These are phyloP conservation scores for Clamator glandarius DNA, from an alignment of 2,797 vertebrate species.

Conservation along the genomic window DNA sequence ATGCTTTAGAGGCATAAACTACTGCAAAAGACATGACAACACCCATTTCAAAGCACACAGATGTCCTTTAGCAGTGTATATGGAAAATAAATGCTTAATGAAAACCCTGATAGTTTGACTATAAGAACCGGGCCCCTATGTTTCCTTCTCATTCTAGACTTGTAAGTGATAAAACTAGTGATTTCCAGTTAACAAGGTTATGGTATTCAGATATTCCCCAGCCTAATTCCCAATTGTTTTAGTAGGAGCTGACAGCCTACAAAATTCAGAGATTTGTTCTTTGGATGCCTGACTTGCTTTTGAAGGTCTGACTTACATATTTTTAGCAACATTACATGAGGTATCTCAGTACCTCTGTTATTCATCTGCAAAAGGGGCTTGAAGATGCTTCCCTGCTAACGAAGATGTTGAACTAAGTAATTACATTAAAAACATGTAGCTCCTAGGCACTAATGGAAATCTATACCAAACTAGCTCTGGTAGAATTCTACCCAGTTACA, in stretches of 20 bases:
- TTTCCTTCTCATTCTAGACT: background rate
- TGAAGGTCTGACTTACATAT: background rate
- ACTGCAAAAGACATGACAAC: background rate
- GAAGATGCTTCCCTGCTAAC: background rate
- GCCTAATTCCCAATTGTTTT: background rate
- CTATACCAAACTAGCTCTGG: background rate
- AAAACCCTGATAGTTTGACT: background rate
- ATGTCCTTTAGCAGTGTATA: fast-evolving
- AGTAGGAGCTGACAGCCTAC: background rate
- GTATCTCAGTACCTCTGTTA: background rate
- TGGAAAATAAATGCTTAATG: background rate
- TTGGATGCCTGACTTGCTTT: background rate
- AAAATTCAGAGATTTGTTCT: background rate
- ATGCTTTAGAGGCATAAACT: background rate
- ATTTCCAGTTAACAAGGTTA: background rate
- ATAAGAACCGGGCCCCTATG: background rate
- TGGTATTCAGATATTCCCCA: background rate
- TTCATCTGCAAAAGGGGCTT: background rate
- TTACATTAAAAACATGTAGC: background rate
- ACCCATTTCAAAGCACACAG: background rate
- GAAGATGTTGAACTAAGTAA: background rate
- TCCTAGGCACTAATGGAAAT: background rate
- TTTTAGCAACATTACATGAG: background rate
- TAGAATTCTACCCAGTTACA: background rate
- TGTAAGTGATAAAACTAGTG: background rate